Base-by-base conservation (phyloP, 2,888 invertebrate species). In the Drosophila pseudotakahashii region DNA sequence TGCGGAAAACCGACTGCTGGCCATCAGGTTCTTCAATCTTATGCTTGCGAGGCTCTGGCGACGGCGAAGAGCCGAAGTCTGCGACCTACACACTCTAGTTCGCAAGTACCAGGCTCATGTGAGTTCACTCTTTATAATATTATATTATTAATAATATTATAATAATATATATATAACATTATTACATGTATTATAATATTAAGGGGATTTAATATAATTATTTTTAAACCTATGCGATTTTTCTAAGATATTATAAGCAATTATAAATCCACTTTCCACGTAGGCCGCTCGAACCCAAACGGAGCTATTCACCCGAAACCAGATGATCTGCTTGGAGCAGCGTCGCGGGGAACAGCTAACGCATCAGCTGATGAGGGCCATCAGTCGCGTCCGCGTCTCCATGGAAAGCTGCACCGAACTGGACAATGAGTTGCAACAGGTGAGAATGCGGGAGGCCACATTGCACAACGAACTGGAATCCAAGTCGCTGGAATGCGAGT, bases 31-130 rank as follows among this genome's bases (percentile, higher is more conserved):
- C 47, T 47, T 30, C 11, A 47, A 47, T 32, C 11, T 47, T 6
- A 14, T 47, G 32, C 32, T 32, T 2, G 47, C 16, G 0, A 32
- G n/a, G 7, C 32, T 32, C 0, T 47, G 47, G 47, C 47, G 47
- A 3, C 47, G 47, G 1, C 47, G 47, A 11, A 47, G 6, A 16
- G 30, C 47, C 3, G 47, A 47, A 7, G 47, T 47, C 11, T 11
- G 11, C 9, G 47, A 47, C 9, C 32, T 47, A 1, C 16, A 47
- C 7, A 11, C 47, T n/a, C 47, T 47, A 0, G 32, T 47, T 16
- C 47, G 47, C 30, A 47, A 16, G 10, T 47, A 47, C 32, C 47
- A 47, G 11, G 47, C 14, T 11, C 32, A 47, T 11, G 47, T 47
- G 16, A 47, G 47, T 47, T 16, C 19, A 19, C 19, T 19, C 19